Evolutionary conservation across 2,113 vertebrate genomes (phyloP).

Genomic region (Mesitornis unicolor): DNA sequence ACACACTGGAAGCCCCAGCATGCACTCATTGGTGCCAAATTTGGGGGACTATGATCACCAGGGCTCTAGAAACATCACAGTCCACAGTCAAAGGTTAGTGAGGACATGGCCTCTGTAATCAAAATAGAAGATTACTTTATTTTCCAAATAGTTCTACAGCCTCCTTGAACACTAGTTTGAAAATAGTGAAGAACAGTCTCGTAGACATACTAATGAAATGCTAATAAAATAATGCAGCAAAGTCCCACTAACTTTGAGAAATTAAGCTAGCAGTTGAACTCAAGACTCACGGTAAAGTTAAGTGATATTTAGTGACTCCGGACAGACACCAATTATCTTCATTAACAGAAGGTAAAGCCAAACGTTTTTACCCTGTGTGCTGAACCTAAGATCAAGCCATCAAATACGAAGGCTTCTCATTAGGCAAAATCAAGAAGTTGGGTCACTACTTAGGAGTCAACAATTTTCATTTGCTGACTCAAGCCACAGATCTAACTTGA

Average conservation of each 20-base stretch:
- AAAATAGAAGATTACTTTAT: neutral
- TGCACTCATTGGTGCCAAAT: fast-evolving
- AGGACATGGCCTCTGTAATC: fast-evolving
- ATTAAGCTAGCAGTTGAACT: neutral
- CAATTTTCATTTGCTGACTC: neutral
- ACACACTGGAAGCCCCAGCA: fast-evolving
- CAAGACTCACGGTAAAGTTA: neutral
- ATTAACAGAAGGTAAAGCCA: neutral
- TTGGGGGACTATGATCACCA: fast-evolving
- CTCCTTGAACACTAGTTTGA: neutral
- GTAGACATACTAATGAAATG: neutral
- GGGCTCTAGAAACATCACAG: fast-evolving
- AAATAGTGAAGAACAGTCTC: neutral
- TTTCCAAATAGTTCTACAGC: neutral
- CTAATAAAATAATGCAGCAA: neutral
- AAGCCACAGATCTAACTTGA: neutral
- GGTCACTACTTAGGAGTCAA: neutral
- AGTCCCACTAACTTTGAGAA: neutral
- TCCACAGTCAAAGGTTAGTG: neutral
- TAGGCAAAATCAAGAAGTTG: neutral
- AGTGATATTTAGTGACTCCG: neutral
- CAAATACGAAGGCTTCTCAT: neutral
- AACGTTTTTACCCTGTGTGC: neutral
- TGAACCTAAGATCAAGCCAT: neutral
- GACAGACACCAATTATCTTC: neutral